A percentile compares a stretch with the other conserved stretches of the same genome.
Evolutionary conservation across 2,113 vertebrate species (phyloP).

Genomic region (Empidonax traillii): DNA sequence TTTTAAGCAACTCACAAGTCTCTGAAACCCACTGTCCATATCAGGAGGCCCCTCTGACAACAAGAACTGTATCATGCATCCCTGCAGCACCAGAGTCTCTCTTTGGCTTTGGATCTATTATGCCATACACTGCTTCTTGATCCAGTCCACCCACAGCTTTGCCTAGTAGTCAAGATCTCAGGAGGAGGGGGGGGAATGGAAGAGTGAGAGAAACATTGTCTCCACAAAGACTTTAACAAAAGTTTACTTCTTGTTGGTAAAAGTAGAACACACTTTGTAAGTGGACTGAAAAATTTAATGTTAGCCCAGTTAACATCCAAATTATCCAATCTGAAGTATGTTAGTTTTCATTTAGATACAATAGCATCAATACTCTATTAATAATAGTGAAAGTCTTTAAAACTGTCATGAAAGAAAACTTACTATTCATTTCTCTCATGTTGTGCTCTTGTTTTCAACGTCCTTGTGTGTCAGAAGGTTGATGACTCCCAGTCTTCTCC

Average conservation of each 20-base stretch:
- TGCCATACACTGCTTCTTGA: rapidly evolving
- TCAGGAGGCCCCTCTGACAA: not conserved
- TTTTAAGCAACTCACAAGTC: not conserved
- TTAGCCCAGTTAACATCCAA: not conserved
- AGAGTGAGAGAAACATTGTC: not conserved
- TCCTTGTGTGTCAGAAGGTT: not conserved
- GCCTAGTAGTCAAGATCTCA: not conserved
- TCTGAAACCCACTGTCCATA: not conserved
- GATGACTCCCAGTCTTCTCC: not conserved
- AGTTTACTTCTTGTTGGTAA: not conserved
- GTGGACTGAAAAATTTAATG: not conserved
- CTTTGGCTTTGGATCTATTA: not conserved
- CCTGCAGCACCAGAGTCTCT: not conserved
- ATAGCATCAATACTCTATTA: not conserved
- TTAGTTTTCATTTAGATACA: not conserved
- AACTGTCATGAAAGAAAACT: not conserved
- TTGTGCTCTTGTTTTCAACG: not conserved
- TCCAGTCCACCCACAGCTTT: not conserved
- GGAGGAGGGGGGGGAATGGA: not conserved
- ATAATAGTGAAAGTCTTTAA: not conserved
- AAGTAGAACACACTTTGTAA: not conserved
- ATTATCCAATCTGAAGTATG: not conserved
- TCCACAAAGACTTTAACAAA: not conserved
- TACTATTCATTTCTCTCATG: not conserved
- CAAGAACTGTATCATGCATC: not conserved